Conservation (phyloP, 2,113 vertebrate species). For the Irena cyanogastra region DNA sequence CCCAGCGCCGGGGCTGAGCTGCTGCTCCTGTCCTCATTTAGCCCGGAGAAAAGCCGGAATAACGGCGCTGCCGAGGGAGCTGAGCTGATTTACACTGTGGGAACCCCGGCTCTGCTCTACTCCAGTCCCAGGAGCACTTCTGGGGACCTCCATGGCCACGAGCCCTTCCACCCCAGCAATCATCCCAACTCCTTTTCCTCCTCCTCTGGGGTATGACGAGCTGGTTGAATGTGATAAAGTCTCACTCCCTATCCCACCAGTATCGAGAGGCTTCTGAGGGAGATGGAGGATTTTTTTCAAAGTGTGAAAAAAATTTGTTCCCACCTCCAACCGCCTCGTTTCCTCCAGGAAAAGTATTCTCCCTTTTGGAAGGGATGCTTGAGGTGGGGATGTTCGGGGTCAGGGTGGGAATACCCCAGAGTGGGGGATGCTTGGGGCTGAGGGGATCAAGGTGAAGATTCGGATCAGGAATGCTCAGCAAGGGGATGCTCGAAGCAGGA, state of each 20-base stretch:
- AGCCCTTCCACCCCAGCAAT: not conserved
- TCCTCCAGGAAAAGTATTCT: not conserved
- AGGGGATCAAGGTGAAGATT: accelerated
- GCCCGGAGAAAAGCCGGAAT: constrained; percentile 25
- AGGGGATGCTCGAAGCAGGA: accelerated
- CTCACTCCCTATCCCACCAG: accelerated
- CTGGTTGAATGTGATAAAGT: accelerated
- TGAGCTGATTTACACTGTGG: not conserved
- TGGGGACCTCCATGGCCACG: accelerated
- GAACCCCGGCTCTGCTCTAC: not conserved
- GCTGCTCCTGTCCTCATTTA: constrained; percentile 58
- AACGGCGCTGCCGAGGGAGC: not conserved
- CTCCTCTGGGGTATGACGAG: accelerated
- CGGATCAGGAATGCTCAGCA: not conserved
- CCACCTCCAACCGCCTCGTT: accelerated
- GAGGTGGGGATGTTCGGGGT: not conserved
- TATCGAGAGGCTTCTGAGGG: accelerated
- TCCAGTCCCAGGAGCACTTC: accelerated
- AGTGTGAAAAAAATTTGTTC: not conserved
- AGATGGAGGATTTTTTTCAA: not conserved
- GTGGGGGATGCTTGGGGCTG: too few species aligned
- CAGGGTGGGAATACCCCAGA: not conserved
- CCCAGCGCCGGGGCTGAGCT: constrained; percentile 23
- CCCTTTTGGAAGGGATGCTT: not conserved
- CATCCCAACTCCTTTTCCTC: not conserved